Evolutionary conservation across 2,797 vertebrate genomes (phyloP).

Genomic region (Hypotaenidia okinawae): DNA sequence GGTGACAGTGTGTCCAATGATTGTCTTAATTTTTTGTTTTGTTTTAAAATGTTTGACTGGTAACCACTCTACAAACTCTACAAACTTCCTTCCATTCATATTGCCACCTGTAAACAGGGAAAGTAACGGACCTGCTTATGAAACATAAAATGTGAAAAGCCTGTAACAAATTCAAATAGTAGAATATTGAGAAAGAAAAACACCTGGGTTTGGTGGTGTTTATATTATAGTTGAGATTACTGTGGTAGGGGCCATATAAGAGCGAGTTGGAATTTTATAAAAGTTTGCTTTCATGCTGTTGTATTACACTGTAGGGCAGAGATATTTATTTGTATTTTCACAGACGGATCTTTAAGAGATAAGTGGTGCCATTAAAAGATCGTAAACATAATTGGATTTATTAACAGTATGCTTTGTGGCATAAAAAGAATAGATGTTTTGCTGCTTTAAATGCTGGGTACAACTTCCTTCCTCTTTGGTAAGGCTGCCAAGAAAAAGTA

Average conservation of each 20-base stretch:
- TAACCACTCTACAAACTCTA: neutral
- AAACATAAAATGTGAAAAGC: neutral
- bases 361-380: slow-evolving; percentile 45
- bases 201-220: neutral
- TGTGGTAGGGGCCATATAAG: neutral
- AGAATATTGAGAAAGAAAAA: neutral
- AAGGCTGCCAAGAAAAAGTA: neutral
- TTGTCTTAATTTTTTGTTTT: neutral
- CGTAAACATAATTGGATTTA: slow-evolving; percentile 55
- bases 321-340: slow-evolving; percentile 35
- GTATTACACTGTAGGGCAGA: slow-evolving; percentile 15
- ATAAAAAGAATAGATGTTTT: neutral
- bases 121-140: neutral
- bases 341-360: slow-evolving; percentile 26
- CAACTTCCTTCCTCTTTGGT: slow-evolving; percentile 1
- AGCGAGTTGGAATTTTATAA: neutral
- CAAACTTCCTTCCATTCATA: neutral
- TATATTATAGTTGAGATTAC: neutral
- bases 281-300: neutral
- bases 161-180: neutral
- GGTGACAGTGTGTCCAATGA: neutral
- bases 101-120: neutral
- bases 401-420: slow-evolving; percentile 19
- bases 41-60: neutral
- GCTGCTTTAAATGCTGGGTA: neutral